Percentiles rank a stretch among this genome's conserved stretches.
Evolutionary conservation across 2,797 vertebrate species (phyloP).

Genomic region (Furcifer pardalis): DNA sequence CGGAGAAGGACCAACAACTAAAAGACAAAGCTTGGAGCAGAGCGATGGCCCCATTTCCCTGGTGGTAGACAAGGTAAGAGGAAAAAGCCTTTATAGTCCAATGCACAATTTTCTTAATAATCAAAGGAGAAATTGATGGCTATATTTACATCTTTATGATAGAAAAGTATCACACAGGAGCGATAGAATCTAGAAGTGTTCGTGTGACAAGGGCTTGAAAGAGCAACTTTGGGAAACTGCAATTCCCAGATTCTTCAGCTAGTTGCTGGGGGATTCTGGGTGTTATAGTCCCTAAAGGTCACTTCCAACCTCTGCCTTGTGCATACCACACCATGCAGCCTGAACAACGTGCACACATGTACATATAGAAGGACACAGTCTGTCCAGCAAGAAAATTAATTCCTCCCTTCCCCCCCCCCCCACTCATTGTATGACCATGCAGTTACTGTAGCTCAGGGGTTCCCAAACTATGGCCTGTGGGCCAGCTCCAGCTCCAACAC

Average conservation of each 20-base stretch:
- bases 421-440: too few relatives aligned
- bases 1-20: slow-evolving; percentile 66
- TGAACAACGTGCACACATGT: background rate
- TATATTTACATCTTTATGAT: background rate
- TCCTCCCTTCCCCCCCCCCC: too few relatives aligned
- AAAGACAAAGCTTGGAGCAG: slow-evolving; percentile 64
- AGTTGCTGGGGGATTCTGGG: too few relatives aligned
- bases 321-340: background rate
- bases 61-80: slow-evolving; percentile 75
- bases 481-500: too few relatives aligned
- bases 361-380: background rate
- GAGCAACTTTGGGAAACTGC: too few relatives aligned
- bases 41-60: slow-evolving; percentile 70
- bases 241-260: too few relatives aligned
- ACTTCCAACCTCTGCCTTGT: too few relatives aligned
- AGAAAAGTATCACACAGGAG: too few relatives aligned
- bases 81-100: background rate
- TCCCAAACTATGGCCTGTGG: too few relatives aligned
- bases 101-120: background rate
- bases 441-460: background rate
- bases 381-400: background rate
- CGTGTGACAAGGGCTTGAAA: too few relatives aligned
- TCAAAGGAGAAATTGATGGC: background rate
- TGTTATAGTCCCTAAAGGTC: too few relatives aligned
- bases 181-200: too few relatives aligned